These are phyloP conservation scores for Bursaphelenchus okinawaensis DNA, from an alignment of 2,888 invertebrate species.

Conservation along the genomic window DNA sequence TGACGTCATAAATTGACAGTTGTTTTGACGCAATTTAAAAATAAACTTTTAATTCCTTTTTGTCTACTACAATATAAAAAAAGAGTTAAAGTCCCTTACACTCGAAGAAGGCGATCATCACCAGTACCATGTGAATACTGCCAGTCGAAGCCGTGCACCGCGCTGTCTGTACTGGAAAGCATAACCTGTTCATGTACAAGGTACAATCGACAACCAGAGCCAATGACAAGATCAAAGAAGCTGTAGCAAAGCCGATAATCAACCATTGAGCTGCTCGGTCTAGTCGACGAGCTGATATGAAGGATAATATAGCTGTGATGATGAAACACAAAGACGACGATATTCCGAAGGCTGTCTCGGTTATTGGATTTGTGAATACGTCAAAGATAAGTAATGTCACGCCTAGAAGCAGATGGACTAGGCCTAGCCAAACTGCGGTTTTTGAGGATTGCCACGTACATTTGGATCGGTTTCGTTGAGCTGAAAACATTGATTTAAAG, in stretches of 20 bases:
- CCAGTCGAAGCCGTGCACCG: constrained; percentile 4
- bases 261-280: constrained; percentile 30
- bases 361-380: constrained; percentile 30
- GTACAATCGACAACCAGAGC: constrained; percentile 27
- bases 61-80: no score
- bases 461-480: not conserved
- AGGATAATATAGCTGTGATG: constrained; percentile 29
- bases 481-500: not conserved
- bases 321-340: constrained; percentile 27
- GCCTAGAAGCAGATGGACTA: constrained; percentile 10
- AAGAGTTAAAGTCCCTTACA: constrained; percentile 18
- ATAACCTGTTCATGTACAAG: constrained; percentile 16
- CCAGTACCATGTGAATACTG: constrained; percentile 16
- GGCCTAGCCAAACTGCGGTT: constrained; percentile 4
- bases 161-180: not conserved
- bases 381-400: constrained; percentile 29
- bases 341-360: constrained; percentile 30
- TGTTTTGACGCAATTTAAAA: not conserved
- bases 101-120: constrained; percentile 24
- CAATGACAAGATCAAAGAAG: constrained; percentile 21
- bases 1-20: not conserved
- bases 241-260: constrained; percentile 21
- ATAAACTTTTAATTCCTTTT: no score
- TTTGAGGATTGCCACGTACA: constrained; percentile 7
- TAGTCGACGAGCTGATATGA: constrained; percentile 33